phyloP scores from a whole-genome alignment of 1,140 invertebrate species.

The Eubasilissa regina region DNA sequence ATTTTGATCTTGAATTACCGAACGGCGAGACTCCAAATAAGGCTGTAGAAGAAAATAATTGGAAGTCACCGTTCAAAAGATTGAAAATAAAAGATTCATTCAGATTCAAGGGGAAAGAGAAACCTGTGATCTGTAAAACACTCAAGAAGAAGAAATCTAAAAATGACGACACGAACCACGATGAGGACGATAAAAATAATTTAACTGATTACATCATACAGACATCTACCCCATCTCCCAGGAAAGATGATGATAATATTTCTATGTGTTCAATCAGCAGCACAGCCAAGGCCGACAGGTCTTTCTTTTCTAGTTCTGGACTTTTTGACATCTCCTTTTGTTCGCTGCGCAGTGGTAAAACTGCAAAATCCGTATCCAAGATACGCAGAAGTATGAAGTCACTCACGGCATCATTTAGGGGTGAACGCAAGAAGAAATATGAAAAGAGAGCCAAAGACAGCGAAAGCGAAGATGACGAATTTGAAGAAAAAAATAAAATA shows the following conservation, averaged over 20 bases:
- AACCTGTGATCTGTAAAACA: slow-evolving; percentile 68
- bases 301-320: slow-evolving; percentile 64
- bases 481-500: slow-evolving; percentile 8
- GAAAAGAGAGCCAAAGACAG: slow-evolving; percentile 64
- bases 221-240: slow-evolving; percentile 69
- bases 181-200: slow-evolving; percentile 41
- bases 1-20: slow-evolving; percentile 67
- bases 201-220: slow-evolving; percentile 60
- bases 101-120: slow-evolving; percentile 68
- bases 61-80: slow-evolving; percentile 70
- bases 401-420: slow-evolving; percentile 70
- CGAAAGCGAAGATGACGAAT: slow-evolving; percentile 36
- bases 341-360: slow-evolving; percentile 68
- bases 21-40: slow-evolving; percentile 66
- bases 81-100: slow-evolving; percentile 72
- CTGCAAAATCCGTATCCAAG: slow-evolving; percentile 69
- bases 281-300: slow-evolving; percentile 60
- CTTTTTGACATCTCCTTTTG: slow-evolving; percentile 72
- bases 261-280: slow-evolving; percentile 70
- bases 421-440: slow-evolving; percentile 72
- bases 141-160: slow-evolving; percentile 64
- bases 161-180: slow-evolving; percentile 7
- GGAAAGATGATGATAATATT: slow-evolving; percentile 69
- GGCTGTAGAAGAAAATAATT: slow-evolving; percentile 68
- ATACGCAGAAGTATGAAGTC: slow-evolving; percentile 70